These are phyloP conservation scores for Diphyllodes magnificus DNA, from an alignment of 2,113 vertebrate genomes.

Conservation along the genomic window DNA sequence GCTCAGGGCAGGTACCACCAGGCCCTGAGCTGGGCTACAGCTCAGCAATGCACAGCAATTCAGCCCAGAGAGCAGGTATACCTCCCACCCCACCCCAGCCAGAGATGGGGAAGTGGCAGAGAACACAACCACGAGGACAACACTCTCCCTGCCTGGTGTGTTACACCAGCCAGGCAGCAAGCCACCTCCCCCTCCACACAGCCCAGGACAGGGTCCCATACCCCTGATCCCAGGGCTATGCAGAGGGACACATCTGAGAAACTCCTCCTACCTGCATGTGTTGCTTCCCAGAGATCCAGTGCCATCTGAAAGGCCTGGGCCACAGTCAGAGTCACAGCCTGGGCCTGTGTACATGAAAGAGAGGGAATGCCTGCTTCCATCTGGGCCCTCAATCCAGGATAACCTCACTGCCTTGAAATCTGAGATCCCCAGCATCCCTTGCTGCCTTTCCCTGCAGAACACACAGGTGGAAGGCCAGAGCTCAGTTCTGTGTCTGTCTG, in stretches of 20 bases:
- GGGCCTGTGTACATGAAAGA: conserved; percentile 72
- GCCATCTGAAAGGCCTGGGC: conserved; percentile 91
- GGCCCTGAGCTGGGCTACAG: background rate
- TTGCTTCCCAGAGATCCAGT: conserved; percentile 85
- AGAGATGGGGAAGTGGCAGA: background rate
- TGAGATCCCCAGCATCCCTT: background rate
- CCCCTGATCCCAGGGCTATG: background rate
- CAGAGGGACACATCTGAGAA: background rate
- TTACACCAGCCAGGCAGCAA: background rate
- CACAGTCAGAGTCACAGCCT: conserved; percentile 87
- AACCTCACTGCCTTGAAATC: background rate
- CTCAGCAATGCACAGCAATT: background rate
- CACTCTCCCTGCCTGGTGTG: background rate
- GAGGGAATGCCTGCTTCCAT: background rate
- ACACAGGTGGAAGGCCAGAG: background rate
- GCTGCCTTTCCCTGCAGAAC: background rate
- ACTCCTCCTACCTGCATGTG: conserved; percentile 78
- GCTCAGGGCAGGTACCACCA: background rate
- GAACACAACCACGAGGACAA: background rate
- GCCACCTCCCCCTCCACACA: background rate
- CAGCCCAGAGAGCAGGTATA: background rate
- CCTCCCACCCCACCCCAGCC: background rate
- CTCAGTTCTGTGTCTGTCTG: background rate
- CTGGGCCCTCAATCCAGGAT: background rate
- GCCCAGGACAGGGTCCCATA: background rate